Evolutionary conservation across 2,888 invertebrate genomes (phyloP).

Genomic region (Chrysopilus asiliformis): DNA sequence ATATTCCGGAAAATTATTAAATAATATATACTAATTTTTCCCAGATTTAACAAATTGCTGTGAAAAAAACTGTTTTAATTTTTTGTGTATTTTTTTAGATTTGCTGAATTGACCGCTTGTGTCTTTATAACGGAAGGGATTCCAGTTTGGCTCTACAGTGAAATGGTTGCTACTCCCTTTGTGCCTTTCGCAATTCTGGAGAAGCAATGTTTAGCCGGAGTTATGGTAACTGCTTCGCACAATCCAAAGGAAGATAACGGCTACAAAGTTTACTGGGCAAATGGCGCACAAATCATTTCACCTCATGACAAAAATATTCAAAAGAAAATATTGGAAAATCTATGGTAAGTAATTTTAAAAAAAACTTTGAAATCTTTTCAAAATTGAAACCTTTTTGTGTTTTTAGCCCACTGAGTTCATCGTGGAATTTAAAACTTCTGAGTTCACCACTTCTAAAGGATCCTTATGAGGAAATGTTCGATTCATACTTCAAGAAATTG

Average conservation of each 20-base stretch:
- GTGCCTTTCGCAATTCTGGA: constrained; percentile 73
- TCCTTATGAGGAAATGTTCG: constrained; percentile 53
- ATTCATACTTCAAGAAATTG: constrained; percentile 52
- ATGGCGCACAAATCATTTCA: constrained; percentile 87
- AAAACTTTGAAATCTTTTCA: constrained; percentile 3
- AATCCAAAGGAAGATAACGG: constrained; percentile 94
- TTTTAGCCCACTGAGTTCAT: constrained; percentile 51
- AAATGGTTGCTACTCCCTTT: constrained; percentile 82
- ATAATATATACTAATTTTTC: too few species aligned
- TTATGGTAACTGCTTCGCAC: constrained; percentile 93
- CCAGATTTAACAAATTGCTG: too few species aligned
- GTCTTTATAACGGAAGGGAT: constrained; percentile 65
- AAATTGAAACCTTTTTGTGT: neutral
- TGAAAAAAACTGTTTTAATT: too few species aligned
- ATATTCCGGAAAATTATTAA: too few species aligned
- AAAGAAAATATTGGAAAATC: constrained; percentile 56
- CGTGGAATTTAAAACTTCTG: constrained; percentile 63
- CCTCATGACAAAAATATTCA: constrained; percentile 87
- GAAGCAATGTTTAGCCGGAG: constrained; percentile 64
- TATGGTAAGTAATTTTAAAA: constrained; percentile 37
- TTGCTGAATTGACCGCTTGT: constrained; percentile 75
- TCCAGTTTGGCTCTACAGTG: constrained; percentile 67
- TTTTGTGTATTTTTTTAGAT: constrained; percentile 43
- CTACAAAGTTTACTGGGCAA: constrained; percentile 94
- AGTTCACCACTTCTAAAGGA: constrained; percentile 46